A percentile compares a stretch with the other conserved stretches of the same genome.
These are phyloP conservation scores for Rhagonycha lutea DNA, from an alignment of 2,888 invertebrate genomes.

Conservation along the genomic window DNA sequence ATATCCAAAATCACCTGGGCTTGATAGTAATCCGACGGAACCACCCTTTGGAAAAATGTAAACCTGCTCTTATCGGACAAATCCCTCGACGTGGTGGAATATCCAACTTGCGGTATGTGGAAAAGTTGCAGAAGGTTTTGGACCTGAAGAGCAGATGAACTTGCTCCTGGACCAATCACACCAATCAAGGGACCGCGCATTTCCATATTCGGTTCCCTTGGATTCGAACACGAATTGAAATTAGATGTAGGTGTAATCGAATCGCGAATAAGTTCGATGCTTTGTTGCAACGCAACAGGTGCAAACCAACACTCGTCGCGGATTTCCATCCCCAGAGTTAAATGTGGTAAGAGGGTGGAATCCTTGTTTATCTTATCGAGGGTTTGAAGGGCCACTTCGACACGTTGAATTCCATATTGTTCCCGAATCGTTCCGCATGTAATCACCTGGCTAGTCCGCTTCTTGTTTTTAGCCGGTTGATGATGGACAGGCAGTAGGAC, in stretches of 20 bases:
- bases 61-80: constrained; percentile 75
- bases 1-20: constrained; percentile 74
- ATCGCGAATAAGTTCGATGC: constrained; percentile 74
- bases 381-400: constrained; percentile 66
- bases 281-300: constrained; percentile 77
- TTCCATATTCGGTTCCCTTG: not conserved
- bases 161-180: constrained; percentile 76
- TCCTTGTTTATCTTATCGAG: constrained; percentile 68
- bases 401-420: constrained; percentile 76
- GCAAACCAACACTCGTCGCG: constrained; percentile 84
- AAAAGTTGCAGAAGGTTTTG: constrained; percentile 77
- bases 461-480: constrained; percentile 47
- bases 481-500: constrained; percentile 62
- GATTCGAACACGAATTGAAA: constrained; percentile 22
- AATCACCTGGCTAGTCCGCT: constrained; percentile 48
- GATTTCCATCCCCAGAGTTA: constrained; percentile 69
- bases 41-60: constrained; percentile 77
- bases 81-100: constrained; percentile 77
- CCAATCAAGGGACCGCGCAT: constrained; percentile 62
- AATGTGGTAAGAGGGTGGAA: constrained; percentile 59
- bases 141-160: constrained; percentile 71
- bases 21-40: constrained; percentile 78
- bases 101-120: constrained; percentile 71
- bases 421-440: constrained; percentile 68
- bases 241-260: constrained; percentile 59